Evolutionary conservation across 2,113 vertebrate genomes (phyloP).

Genomic region (Xenopus borealis): DNA sequence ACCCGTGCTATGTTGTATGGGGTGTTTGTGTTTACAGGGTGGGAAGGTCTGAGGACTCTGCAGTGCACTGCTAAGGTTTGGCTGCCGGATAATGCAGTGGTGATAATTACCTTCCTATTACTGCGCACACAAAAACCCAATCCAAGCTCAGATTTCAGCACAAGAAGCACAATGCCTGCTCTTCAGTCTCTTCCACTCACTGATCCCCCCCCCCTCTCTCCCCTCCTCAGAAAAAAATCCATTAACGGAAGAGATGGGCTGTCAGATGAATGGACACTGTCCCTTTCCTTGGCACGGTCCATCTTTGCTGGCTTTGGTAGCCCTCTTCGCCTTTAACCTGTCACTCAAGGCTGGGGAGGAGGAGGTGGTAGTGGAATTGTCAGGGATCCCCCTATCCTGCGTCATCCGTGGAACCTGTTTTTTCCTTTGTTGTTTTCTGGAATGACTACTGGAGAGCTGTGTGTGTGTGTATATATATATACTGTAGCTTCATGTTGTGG

Average conservation of each 20-base stretch:
- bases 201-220: background rate
- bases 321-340: background rate
- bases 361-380: background rate
- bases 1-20: too few species aligned
- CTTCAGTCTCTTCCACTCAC: slow-evolving; percentile 4
- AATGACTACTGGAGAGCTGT: background rate
- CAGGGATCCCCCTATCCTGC: background rate
- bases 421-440: too few species aligned
- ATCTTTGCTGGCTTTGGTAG: too few species aligned
- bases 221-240: slow-evolving; percentile 19
- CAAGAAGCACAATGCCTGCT: slow-evolving; percentile 32
- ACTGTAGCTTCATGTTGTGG: too few species aligned
- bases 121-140: slow-evolving; percentile 19
- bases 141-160: slow-evolving; percentile 40
- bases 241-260: slow-evolving; percentile 39
- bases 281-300: background rate
- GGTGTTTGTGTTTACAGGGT: too few species aligned
- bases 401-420: background rate
- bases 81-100: slow-evolving; percentile 40
- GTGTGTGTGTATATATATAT: too few species aligned
- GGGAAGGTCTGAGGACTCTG: background rate
- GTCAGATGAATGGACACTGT: slow-evolving; percentile 18
- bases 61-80: slow-evolving; percentile 32
- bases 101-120: slow-evolving; percentile 40
- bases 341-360: background rate